Evolutionary conservation across 2,113 vertebrate species (phyloP).

Genomic region (Cepphus grylle): DNA sequence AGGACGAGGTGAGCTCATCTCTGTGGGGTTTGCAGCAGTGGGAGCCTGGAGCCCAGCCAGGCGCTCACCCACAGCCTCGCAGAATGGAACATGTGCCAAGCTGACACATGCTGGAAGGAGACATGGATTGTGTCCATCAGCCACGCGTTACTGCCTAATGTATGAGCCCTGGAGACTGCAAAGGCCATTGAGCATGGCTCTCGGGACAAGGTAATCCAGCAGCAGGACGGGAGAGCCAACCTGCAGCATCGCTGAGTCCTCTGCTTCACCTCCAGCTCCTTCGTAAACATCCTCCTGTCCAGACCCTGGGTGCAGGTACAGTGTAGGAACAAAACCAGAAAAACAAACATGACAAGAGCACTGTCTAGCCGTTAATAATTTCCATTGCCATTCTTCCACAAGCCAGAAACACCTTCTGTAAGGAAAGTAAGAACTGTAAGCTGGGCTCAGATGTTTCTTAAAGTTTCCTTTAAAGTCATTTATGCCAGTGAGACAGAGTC

Average conservation of each 20-base stretch:
- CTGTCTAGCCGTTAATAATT: background rate
- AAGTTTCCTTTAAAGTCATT: background rate
- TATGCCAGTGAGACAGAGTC: background rate
- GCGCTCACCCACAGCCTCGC: background rate
- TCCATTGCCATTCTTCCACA: background rate
- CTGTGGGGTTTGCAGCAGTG: background rate
- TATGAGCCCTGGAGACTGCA: background rate
- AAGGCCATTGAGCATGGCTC: background rate
- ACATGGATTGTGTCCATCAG: background rate
- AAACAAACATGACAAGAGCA: background rate
- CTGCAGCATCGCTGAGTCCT: background rate
- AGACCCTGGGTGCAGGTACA: background rate
- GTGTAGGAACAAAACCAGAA: background rate
- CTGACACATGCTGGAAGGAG: background rate
- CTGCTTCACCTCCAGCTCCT: background rate
- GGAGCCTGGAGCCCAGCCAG: background rate
- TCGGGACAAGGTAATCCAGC: background rate
- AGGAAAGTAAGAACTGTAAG: background rate
- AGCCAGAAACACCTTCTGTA: background rate
- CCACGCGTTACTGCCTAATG: background rate
- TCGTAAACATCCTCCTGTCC: background rate
- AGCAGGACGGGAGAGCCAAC: background rate
- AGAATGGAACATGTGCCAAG: background rate
- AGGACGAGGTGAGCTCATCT: background rate
- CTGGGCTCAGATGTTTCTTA: background rate